These are phyloP conservation scores for Alviniconcha marisindica DNA, from an alignment of 1,140 invertebrate species.

Conservation along the genomic window DNA sequence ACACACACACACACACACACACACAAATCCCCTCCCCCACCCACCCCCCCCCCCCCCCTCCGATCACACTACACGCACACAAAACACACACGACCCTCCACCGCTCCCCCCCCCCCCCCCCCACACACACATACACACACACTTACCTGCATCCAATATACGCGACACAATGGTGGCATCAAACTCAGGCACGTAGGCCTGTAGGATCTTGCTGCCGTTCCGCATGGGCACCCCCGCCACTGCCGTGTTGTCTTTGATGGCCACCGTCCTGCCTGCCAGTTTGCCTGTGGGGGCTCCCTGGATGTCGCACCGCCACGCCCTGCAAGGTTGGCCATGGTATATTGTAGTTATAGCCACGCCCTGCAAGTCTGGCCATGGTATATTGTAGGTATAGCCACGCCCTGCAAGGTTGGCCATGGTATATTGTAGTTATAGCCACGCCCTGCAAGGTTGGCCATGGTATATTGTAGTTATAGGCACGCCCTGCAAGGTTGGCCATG, in stretches of 20 bases:
- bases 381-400: no score
- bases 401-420: no score
- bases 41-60: no score
- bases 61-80: no score
- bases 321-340: no score
- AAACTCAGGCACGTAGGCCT: conserved; percentile 66
- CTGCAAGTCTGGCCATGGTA: background rate
- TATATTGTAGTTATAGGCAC: no score
- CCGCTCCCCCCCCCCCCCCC: background rate
- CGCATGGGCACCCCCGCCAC: conserved; percentile 71
- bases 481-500: no score
- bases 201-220: conserved; percentile 62
- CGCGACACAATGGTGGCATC: conserved; percentile 68
- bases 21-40: no score
- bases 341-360: no score
- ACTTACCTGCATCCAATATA: conserved; percentile 66
- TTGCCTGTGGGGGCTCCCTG: conserved; percentile 57
- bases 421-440: no score
- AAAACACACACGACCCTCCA: no score
- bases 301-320: conserved; percentile 68
- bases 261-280: conserved; percentile 63
- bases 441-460: no score
- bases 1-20: conserved; percentile 5
- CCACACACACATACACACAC: background rate
- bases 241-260: conserved; percentile 67